A percentile compares a stretch with the other conserved stretches of the same genome.
Conservation (phyloP, 2,888 invertebrate species). For the Phorcus lineatus region DNA sequence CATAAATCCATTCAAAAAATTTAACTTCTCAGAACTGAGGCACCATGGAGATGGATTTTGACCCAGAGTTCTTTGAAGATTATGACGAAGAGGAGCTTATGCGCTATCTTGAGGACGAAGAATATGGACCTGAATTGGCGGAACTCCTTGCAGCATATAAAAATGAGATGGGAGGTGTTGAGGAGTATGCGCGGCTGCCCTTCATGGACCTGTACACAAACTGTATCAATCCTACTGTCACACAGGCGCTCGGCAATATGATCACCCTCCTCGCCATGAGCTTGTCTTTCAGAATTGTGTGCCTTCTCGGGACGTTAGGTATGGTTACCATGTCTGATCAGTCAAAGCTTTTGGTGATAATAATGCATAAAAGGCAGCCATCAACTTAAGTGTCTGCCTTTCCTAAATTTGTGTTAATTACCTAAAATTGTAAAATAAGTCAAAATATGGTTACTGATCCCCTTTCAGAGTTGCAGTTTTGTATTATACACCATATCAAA, state of each 20-base stretch:
- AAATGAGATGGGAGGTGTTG: conserved; percentile 37
- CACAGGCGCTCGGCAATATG: conserved; percentile 65
- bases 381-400: too few species aligned
- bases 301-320: conserved; percentile 58
- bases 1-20: too few species aligned
- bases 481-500: too few species aligned
- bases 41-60: conserved; percentile 5
- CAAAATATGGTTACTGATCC: too few species aligned
- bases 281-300: conserved; percentile 61
- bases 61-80: conserved; percentile 7
- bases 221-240: conserved; percentile 67
- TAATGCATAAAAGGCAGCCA: too few species aligned
- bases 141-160: conserved; percentile 41
- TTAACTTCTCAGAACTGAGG: too few species aligned
- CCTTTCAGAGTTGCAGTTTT: too few species aligned
- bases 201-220: conserved; percentile 57
- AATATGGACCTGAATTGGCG: conserved; percentile 43
- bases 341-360: too few species aligned
- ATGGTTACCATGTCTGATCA: conserved; percentile 33
- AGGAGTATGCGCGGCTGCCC: conserved; percentile 50
- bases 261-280: conserved; percentile 66
- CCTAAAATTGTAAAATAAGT: too few species aligned
- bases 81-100: conserved; percentile 34
- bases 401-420: too few species aligned
- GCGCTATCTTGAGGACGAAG: conserved; percentile 35